Evolutionary conservation across 2,888 invertebrate species (phyloP), one percentile per base, ranked within the genome.

Genomic region (Cataglyphis albicans): DNA sequence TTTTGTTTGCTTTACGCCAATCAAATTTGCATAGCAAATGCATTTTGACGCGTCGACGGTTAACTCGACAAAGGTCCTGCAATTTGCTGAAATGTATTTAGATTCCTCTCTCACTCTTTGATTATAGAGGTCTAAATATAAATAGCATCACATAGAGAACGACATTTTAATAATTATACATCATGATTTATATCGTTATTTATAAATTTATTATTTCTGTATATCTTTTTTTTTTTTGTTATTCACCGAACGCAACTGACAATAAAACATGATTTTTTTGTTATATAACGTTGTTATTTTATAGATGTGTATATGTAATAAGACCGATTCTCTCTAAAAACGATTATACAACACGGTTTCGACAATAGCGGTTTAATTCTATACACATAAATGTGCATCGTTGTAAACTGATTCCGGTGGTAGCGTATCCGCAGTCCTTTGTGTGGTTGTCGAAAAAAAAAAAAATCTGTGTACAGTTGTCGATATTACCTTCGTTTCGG

Each of bases 361-460:
- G 38, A 78, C 78, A 80, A 59, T 59, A 59, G 72, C 78, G 12
- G 7, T 80, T 80, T 80, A 80, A 70, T 70, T 72, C 70, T 57
- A 80, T 72, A 57, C 78, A 21, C 78, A 32, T 70, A 78, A 78
- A 78, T 78, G 78, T 41, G 78, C 70, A 59, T 72, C 44, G 72
- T 59, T 72, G 76, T 83, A 86, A 89, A 89, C 89, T 90, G 90
- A 90, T 90, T 89, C 88, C 82, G 88, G 85, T 87, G 88, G 75
- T 32, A 82, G 82, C 87, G 65, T 86, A 73, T 70, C 74, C 63
- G 64, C 81, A 41, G 72, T 72, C 44, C 78, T 72, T 78, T 78
- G 72, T 78, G 44, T 72, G 70, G 78, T 44, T 55, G 55, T 68
- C 68, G 70, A 59, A 72, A 72, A 59, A 59, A 29, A 29, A 29